Evolutionary conservation across 2,797 vertebrate species (phyloP).

Genomic region (Pseudotriccus pelzelni): DNA sequence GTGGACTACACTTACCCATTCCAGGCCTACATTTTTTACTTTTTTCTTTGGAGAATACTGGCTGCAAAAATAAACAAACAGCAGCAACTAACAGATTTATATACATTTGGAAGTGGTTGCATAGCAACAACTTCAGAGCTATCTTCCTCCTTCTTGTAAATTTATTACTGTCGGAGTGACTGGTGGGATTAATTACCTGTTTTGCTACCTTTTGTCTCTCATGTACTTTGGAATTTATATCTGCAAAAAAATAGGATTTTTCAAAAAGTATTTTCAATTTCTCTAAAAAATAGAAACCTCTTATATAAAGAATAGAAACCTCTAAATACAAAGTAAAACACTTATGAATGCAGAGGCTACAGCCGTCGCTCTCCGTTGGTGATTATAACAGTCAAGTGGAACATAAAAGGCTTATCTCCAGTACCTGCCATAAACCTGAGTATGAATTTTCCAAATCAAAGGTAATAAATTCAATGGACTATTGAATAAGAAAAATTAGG

Average conservation of each 20-base stretch:
- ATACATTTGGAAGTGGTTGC: constrained; percentile 15
- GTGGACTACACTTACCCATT: background rate
- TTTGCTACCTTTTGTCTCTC: background rate
- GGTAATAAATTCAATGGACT: background rate
- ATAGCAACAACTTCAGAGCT: constrained; percentile 22
- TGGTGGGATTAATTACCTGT: constrained; percentile 6
- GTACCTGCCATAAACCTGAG: background rate
- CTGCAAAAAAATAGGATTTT: background rate
- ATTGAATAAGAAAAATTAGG: background rate
- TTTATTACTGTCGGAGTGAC: background rate
- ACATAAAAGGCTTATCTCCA: background rate
- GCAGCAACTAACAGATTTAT: background rate
- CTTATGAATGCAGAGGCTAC: fast-evolving
- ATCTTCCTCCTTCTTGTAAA: constrained; percentile 5
- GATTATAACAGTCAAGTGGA: background rate
- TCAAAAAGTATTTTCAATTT: background rate
- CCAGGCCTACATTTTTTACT: background rate
- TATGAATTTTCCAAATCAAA: background rate
- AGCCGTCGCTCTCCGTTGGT: background rate
- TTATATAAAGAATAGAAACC: background rate
- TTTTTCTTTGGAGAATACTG: background rate
- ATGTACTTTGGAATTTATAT: background rate
- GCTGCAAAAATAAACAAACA: background rate
- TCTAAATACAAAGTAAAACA: background rate
- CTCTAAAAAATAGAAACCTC: background rate